Conservation (phyloP, 2,888 invertebrate species). For the Eulithis prunata region DNA sequence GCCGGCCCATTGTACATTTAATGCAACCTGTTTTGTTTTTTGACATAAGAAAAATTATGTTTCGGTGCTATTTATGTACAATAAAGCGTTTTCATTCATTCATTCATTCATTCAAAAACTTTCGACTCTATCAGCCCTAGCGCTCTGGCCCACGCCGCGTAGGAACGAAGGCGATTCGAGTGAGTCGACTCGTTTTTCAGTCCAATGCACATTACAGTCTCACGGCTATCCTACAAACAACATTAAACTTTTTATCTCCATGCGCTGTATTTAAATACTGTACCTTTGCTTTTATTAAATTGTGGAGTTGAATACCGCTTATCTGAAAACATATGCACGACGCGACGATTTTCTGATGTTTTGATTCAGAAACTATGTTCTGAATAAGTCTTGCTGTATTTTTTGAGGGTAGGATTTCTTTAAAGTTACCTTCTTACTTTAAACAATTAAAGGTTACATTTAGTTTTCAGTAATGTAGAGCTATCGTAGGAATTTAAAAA, state of each 20-base stretch:
- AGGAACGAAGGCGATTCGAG: slow-evolving; percentile 41
- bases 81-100: no score
- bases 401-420: no score
- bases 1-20: no score
- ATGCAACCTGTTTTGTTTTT: no score
- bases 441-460: no score
- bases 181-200: slow-evolving; percentile 59
- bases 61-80: no score
- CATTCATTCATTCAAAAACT: not conserved
- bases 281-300: slow-evolving; percentile 7
- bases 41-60: no score
- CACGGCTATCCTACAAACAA: slow-evolving; percentile 56
- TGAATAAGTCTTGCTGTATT: no score
- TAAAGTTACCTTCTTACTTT: no score
- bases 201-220: slow-evolving; percentile 57
- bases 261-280: slow-evolving; percentile 33
- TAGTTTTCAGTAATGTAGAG: no score
- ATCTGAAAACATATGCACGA: not conserved
- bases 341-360: not conserved
- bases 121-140: slow-evolving; percentile 25
- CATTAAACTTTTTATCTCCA: slow-evolving; percentile 60
- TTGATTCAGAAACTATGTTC: no score
- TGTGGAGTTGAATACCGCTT: slow-evolving; percentile 1
- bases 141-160: not conserved
- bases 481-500: no score